phyloP scores from a whole-genome alignment of 2,797 vertebrate genomes.

The Tragopan temminckii region DNA sequence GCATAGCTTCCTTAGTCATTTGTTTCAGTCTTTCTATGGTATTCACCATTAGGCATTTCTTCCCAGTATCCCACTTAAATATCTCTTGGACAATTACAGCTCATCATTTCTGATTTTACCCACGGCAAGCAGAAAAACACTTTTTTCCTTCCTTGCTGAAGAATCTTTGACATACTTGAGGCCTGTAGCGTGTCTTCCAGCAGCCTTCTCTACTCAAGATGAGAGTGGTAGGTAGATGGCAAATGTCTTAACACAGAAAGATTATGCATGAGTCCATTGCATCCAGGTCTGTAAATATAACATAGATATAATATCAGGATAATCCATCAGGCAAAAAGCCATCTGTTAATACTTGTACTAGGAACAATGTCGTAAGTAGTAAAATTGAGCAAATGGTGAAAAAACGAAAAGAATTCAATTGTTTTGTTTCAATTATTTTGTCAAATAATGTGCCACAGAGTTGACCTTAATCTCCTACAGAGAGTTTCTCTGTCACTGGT shows the following conservation, averaged over 20 bases:
- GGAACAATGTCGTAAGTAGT: not conserved
- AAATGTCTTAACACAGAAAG: conserved; percentile 26
- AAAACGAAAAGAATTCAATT: not conserved
- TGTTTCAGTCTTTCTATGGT: not conserved
- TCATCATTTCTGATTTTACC: not conserved
- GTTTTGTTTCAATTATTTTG: not conserved
- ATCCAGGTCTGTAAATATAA: not conserved
- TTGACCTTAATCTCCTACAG: not conserved
- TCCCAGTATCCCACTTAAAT: not conserved
- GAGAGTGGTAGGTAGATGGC: not conserved
- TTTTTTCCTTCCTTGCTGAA: not conserved
- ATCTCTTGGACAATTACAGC: not conserved
- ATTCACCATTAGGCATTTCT: not conserved
- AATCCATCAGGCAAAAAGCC: not conserved
- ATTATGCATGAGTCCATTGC: not conserved
- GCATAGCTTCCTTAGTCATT: not conserved
- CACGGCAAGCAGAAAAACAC: not conserved
- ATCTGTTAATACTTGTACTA: not conserved
- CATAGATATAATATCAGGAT: not conserved
- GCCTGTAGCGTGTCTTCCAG: not conserved
- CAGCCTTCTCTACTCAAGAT: not conserved
- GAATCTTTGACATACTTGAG: not conserved
- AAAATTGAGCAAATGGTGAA: not conserved
- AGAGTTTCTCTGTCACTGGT: not conserved
- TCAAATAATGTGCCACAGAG: not conserved